Percentiles rank a stretch among this genome's conserved stretches.
Conservation (phyloP, 2,888 invertebrate genomes). For the Alitta virens region DNA sequence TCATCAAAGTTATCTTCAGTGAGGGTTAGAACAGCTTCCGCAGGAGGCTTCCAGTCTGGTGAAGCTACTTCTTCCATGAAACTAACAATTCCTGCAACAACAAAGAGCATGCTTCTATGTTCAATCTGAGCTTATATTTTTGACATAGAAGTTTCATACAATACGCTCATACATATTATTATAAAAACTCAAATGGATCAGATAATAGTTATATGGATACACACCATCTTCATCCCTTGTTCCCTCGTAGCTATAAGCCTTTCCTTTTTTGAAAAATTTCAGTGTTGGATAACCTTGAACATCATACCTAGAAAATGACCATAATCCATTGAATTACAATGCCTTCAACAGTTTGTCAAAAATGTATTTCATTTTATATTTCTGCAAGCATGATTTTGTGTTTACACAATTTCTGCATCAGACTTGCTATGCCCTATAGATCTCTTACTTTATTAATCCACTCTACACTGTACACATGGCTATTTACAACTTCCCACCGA, state of each 20-base stretch:
- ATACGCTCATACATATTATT: too few relatives aligned
- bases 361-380: too few relatives aligned
- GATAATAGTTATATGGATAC: not conserved
- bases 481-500: too few relatives aligned
- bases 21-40: slow-evolving; percentile 59
- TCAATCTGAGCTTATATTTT: too few relatives aligned
- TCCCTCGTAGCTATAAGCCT: slow-evolving; percentile 46
- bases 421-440: too few relatives aligned
- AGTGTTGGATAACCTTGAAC: slow-evolving; percentile 62
- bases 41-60: slow-evolving; percentile 63
- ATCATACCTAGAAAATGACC: slow-evolving; percentile 50
- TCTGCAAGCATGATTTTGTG: too few relatives aligned
- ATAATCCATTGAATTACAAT: not conserved
- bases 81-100: slow-evolving; percentile 57
- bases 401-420: too few relatives aligned
- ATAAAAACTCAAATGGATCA: not conserved
- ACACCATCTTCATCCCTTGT: slow-evolving; percentile 44
- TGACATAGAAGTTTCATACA: too few relatives aligned
- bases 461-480: too few relatives aligned
- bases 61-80: slow-evolving; percentile 60
- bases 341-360: not conserved
- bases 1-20: slow-evolving; percentile 55
- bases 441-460: too few relatives aligned
- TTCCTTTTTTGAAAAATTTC: slow-evolving; percentile 55
- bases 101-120: not conserved